Base-by-base conservation (phyloP, 2,113 vertebrate genomes). In the Pampusana beccarii region DNA sequence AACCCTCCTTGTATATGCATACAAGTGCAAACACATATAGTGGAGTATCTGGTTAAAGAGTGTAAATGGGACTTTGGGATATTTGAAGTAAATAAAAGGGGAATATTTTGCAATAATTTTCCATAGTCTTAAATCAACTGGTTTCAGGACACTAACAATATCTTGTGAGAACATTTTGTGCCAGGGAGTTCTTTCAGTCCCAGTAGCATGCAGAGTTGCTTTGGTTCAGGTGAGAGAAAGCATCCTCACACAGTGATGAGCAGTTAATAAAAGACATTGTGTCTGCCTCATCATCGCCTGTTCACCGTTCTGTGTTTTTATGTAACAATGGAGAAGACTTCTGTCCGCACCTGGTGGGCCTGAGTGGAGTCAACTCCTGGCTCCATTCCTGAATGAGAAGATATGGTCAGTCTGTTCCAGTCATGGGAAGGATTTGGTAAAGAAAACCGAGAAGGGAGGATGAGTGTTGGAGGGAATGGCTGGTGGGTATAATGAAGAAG, bases 1-100 rank as follows among this genome's bases (percentile, higher is more conserved):
- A 51, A 0, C 0, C 1, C 10, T 33, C 23, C 34, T 79, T 57
- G 4, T 38, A 4, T 46, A 20, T 56, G 9, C 21, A 36, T 25
- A 16, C 6, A 16, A 33, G 7, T 71, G 28, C 20, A 74, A 94
- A 86, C 2, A 65, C 4, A n/a, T 26, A 21, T 1, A 61, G 26
- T 2, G 4, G 78, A 61, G 82, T 21, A 58, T 5, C 13, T 56
- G 23, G 20, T 6, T 18, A 29, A 51, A 86, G 6, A 91, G 6
- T 46, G 25, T 46, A 57, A 42, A 42, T 1, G 5, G 11, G 6
- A 70, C 15, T 57, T 46, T 4, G 1, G 25, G 9, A 8, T 66
- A 42, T 48, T 70, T 82, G 4, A 78, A 56, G 10, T 51, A 69
- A 85, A 60, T 36, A 11, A 51, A 51, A 78, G 28, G 11, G 23